phyloP scores from a whole-genome alignment of 2,888 invertebrate genomes.

The Drosophila koepferae region DNA sequence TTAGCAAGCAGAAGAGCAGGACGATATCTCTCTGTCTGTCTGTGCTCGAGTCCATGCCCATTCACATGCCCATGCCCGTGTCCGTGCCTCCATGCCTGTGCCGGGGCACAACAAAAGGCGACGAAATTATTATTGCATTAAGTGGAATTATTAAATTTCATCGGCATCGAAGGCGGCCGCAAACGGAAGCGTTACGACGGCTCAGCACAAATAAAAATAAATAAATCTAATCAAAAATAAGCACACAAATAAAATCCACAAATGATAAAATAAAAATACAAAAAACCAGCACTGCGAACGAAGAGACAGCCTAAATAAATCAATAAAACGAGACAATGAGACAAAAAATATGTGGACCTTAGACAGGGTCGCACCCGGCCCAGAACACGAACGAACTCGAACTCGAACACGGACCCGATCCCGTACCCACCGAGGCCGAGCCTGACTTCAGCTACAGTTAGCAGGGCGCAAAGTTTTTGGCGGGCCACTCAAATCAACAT shows the following conservation, averaged over 20 bases:
- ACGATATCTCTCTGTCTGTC: constrained; percentile 12
- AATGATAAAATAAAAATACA: constrained; percentile 47
- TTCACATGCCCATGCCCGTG: not conserved
- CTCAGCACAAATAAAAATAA: constrained; percentile 77
- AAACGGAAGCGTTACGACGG: constrained; percentile 51
- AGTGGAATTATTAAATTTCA: constrained; percentile 81
- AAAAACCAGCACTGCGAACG: constrained; percentile 12
- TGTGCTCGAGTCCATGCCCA: not conserved
- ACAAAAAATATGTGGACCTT: constrained; percentile 59
- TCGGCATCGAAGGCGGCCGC: constrained; percentile 55
- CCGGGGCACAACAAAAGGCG: constrained; percentile 68
- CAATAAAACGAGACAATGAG: constrained; percentile 78
- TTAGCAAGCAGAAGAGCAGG: not conserved
- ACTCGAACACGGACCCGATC: not conserved
- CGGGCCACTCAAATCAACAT: constrained; percentile 79
- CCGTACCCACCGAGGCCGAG: not conserved
- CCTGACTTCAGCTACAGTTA: constrained; percentile 44
- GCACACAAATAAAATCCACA: constrained; percentile 75
- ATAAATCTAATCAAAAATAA: constrained; percentile 81
- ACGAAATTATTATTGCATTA: constrained; percentile 81
- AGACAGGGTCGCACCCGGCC: not conserved
- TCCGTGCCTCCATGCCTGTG: not conserved
- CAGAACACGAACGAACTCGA: not conserved
- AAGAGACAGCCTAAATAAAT: constrained; percentile 62
- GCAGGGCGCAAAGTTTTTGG: constrained; percentile 65